phyloP scores from a whole-genome alignment of 1,140 invertebrate species.

The Acromyrmex echinatior region DNA sequence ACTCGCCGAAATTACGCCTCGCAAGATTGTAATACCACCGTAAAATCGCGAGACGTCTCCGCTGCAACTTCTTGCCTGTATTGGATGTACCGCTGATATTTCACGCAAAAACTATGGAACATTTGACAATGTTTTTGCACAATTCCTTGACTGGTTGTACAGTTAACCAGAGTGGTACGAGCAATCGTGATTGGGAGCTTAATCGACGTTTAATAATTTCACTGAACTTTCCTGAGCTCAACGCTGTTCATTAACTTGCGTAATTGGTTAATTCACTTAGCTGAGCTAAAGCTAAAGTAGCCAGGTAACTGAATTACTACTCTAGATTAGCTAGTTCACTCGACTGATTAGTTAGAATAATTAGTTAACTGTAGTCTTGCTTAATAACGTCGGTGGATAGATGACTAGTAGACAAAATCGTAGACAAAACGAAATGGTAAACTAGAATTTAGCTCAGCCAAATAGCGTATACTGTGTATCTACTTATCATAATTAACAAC shows the following conservation, averaged over 20 bases:
- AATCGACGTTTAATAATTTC: constrained; percentile 50
- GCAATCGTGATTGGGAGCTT: constrained; percentile 3
- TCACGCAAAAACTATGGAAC: not conserved
- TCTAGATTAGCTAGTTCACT: constrained; percentile 50
- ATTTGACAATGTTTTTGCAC: not conserved
- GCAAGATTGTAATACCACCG: constrained; percentile 63
- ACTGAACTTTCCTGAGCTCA: constrained; percentile 13
- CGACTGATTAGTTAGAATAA: constrained; percentile 61
- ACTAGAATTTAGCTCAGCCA: not conserved
- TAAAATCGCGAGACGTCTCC: constrained; percentile 49
- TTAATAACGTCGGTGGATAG: not conserved
- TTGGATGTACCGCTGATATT: not conserved
- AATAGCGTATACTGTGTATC: not conserved
- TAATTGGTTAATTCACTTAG: constrained; percentile 59
- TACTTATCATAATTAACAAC: constrained; percentile 34
- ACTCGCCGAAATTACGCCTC: constrained; percentile 70
- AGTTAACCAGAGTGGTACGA: not conserved
- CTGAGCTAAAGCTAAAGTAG: constrained; percentile 24
- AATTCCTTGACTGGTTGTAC: not conserved
- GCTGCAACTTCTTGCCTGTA: not conserved
- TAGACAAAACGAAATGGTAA: not conserved
- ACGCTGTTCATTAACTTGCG: constrained; percentile 39
- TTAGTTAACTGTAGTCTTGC: constrained; percentile 26
- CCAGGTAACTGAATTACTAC: constrained; percentile 52
- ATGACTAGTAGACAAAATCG: constrained; percentile 7